A percentile compares a stretch with the other conserved stretches of the same genome.
These are phyloP conservation scores for Chromis chromis DNA, from an alignment of 2,797 vertebrate genomes.

Conservation along the genomic window DNA sequence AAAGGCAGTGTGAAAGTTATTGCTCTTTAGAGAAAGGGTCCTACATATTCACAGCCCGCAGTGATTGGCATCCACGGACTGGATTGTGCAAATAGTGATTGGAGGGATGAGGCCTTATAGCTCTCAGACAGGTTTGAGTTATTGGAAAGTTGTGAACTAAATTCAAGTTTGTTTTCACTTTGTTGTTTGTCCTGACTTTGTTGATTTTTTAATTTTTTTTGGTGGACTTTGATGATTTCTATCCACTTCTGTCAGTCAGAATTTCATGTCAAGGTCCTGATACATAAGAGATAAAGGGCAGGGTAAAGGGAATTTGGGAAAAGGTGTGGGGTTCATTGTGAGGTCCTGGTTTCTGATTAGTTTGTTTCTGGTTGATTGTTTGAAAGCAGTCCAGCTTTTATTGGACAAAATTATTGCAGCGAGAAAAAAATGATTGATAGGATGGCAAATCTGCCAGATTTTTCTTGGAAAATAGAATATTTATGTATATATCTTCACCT, in stretches of 20 bases:
- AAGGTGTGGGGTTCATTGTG: conserved; percentile 45
- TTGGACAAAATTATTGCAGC: conserved; percentile 84
- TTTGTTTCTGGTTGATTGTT: conserved; percentile 82
- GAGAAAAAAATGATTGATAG: conserved; percentile 80
- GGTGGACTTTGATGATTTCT: conserved; percentile 22
- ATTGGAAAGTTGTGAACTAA: conserved; percentile 39
- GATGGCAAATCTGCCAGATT: conserved; percentile 78
- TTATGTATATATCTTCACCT: conserved; percentile 87
- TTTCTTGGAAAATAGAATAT: conserved; percentile 87
- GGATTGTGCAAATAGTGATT: conserved; percentile 81
- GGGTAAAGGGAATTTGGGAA: conserved; percentile 40
- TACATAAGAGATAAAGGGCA: conserved; percentile 30
- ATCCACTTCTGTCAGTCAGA: conserved; percentile 32
- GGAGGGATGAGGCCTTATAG: conserved; percentile 45
- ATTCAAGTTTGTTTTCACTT: conserved; percentile 32
- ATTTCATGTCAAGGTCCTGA: conserved; percentile 43
- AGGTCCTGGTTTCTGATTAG: conserved; percentile 77
- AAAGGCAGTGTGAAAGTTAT: conserved; percentile 79
- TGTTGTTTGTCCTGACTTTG: background rate
- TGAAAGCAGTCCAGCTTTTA: conserved; percentile 79
- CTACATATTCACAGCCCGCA: conserved; percentile 74
- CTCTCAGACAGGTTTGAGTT: conserved; percentile 34
- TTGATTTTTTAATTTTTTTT: conserved; percentile 2
- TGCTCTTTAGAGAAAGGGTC: conserved; percentile 78
- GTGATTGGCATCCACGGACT: conserved; percentile 65